Percentiles rank a stretch among this genome's conserved stretches.
phyloP scores from a whole-genome alignment of 1,140 invertebrate genomes.

The Temnothorax longispinosus region DNA sequence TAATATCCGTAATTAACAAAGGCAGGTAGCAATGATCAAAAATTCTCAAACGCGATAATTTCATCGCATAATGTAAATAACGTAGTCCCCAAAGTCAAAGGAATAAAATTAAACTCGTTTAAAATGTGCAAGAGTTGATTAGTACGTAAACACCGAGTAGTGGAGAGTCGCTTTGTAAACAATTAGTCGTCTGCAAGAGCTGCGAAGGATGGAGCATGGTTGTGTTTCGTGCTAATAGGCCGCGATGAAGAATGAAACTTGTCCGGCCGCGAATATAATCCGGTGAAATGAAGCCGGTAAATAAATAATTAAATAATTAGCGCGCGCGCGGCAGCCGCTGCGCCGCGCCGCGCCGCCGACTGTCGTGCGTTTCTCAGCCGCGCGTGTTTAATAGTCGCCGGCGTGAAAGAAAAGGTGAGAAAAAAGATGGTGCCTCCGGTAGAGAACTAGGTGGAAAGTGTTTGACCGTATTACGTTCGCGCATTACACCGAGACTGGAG shows the following conservation, averaged over 20 bases:
- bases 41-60: constrained; percentile 61
- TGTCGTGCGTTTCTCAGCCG: constrained; percentile 64
- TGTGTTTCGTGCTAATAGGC: constrained; percentile 64
- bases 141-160: constrained; percentile 61
- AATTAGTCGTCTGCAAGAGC: constrained; percentile 74
- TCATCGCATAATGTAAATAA: constrained; percentile 43
- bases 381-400: constrained; percentile 63
- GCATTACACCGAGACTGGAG: neutral
- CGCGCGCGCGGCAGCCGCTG: constrained; percentile 19
- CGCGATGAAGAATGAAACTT: constrained; percentile 80
- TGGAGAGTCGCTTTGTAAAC: constrained; percentile 74
- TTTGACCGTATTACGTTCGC: constrained; percentile 53
- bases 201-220: constrained; percentile 54
- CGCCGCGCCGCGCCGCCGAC: constrained; percentile 55
- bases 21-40: constrained; percentile 41
- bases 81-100: constrained; percentile 35
- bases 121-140: constrained; percentile 69
- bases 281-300: constrained; percentile 74
- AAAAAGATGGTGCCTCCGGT: constrained; percentile 53
- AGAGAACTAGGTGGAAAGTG: constrained; percentile 50
- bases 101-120: constrained; percentile 67
- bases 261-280: constrained; percentile 69
- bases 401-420: constrained; percentile 68
- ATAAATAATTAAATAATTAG: constrained; percentile 83
- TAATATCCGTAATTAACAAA: constrained; percentile 34